Evolutionary conservation across 2,113 vertebrate species (phyloP), one percentile per base, ranked within the genome.

Genomic region (Haemorhous mexicanus): DNA sequence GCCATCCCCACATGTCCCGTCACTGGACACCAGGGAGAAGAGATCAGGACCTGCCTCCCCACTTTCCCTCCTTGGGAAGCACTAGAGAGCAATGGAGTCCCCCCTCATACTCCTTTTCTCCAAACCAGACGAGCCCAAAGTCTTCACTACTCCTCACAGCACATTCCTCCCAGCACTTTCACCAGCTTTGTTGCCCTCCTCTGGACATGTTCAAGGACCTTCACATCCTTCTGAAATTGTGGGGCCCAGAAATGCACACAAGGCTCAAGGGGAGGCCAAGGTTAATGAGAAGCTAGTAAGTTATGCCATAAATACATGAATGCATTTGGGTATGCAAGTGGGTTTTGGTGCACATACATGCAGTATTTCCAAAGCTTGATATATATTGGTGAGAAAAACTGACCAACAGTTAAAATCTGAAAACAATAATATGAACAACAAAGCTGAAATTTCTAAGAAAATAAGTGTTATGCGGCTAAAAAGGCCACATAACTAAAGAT

Each of bases 71-170:
- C 32, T 13, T 16, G 27, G 10, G 59, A 73, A 37, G 30, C 37
- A 1, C 0, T 10, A 22, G 33, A 67, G 26, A 52, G 44, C 53
- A 77, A 2, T 18, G 9, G 1, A 44, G 6, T 67, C 32, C 3
- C 33, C 17, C 15, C 35, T 77, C 49, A 11, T 21, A 6, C 26
- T 87, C 39, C 50, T 53, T 46, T 41, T 33, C 64, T 77, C 58
- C 39, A 37, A 72, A 59, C n/a, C 3, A 22, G 35, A 37, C 1
- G 2, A 22, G 11, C 16, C 33, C 18, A 2, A 43, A 80, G 9
- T 58, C 68, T 22, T 43, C 33, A 16, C 30, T 4, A 3, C 19
- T 44, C 13, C 27, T 87, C 27, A 17, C 0, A 49, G 32, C 20
- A 30, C 27, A 7, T 69, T 33, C 52, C 44, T 59, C 62, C 30